Evolutionary conservation across 2,113 vertebrate genomes (phyloP).

Genomic region (Python bivittatus): DNA sequence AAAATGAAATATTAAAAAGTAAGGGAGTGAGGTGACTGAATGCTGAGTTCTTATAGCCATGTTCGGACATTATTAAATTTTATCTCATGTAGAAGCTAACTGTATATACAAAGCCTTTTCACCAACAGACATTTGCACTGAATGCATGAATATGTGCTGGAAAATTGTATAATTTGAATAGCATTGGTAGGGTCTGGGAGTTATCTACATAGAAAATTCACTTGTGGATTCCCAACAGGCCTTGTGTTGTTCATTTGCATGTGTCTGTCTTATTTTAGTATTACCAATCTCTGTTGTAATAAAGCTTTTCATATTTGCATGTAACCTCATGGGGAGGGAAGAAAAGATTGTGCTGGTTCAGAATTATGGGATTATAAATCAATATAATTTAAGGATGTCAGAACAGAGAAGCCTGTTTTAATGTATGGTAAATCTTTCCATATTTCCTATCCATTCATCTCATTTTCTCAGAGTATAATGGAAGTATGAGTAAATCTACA

Average conservation of each 20-base stretch:
- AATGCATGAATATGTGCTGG: not conserved
- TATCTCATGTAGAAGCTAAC: not conserved
- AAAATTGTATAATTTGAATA: not conserved
- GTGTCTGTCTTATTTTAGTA: not conserved
- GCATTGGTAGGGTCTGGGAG: not conserved
- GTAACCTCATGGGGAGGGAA: not conserved
- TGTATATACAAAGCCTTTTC: not conserved
- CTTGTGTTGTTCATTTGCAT: not conserved
- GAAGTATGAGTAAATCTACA: not conserved
- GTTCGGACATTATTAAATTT: not conserved
- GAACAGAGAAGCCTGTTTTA: not conserved
- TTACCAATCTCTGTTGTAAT: not conserved
- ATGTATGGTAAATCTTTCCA: not conserved
- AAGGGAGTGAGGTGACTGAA: not conserved
- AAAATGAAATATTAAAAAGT: not conserved
- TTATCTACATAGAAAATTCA: not conserved
- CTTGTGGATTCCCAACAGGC: not conserved
- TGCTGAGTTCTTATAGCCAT: not conserved
- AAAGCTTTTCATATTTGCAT: not conserved
- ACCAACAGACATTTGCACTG: not conserved
- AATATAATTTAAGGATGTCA: not conserved
- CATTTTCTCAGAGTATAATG: not conserved
- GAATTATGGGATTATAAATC: not conserved
- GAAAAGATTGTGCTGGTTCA: not conserved
- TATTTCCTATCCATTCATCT: not conserved